These are phyloP conservation scores for Drymonia ruficornis DNA, from an alignment of 2,888 invertebrate species.

Conservation along the genomic window DNA sequence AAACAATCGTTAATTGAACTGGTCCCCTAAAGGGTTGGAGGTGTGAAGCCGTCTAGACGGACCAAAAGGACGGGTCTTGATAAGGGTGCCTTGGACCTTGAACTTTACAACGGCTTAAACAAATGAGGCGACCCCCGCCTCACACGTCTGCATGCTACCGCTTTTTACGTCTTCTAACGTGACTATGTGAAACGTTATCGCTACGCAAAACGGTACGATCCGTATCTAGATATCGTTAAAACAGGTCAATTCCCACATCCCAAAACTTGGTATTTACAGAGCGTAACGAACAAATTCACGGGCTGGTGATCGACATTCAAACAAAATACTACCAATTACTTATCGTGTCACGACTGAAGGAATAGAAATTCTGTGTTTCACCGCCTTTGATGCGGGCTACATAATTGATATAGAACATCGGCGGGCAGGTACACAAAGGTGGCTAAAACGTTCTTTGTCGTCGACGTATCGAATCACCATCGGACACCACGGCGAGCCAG, in stretches of 20 bases:
- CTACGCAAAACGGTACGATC: conserved; percentile 15
- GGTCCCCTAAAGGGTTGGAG: conserved; percentile 75
- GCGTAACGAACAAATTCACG: conserved; percentile 61
- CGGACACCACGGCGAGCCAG: conserved; percentile 60
- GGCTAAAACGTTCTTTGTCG: conserved; percentile 46
- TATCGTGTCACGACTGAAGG: conserved; percentile 55
- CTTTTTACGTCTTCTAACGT: conserved; percentile 40
- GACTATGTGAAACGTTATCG: conserved; percentile 6
- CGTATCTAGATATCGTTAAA: conserved; percentile 37
- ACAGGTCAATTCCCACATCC: conserved; percentile 41
- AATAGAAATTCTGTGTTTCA: conserved; percentile 52
- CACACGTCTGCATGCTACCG: conserved; percentile 47
- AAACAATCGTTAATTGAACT: conserved; percentile 68
- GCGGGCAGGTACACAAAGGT: conserved; percentile 46
- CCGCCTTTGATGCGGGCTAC: conserved; percentile 55
- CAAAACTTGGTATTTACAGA: conserved; percentile 54
- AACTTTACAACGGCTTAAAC: conserved; percentile 79
- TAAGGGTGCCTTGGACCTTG: conserved; percentile 81
- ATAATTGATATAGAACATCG: conserved; percentile 58
- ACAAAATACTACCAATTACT: conserved; percentile 69
- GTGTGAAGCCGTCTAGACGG: conserved; percentile 82
- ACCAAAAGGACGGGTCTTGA: conserved; percentile 78
- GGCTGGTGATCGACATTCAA: conserved; percentile 61
- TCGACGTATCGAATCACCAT: conserved; percentile 55
- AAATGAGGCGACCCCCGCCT: conserved; percentile 69